Evolutionary conservation across 53 echinoderm and acorn worm genomes (phyloP).

Genomic region (Temnopleurus reevesii): DNA sequence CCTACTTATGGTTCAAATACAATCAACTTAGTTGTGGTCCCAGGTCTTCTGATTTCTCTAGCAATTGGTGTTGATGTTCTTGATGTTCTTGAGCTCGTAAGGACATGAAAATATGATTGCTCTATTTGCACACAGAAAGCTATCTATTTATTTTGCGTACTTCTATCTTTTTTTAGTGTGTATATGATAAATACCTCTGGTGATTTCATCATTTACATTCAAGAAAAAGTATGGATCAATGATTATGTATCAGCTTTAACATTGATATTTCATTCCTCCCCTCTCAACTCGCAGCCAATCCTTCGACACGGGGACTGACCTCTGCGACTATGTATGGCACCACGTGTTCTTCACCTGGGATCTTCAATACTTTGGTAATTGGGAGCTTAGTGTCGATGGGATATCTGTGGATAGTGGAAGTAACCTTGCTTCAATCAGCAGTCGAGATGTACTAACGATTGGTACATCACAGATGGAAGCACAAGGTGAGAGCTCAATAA

Average conservation of each 20-base stretch:
- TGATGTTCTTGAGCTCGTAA: no score
- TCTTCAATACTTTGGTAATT: neutral
- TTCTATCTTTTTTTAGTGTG: no score
- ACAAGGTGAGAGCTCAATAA: neutral
- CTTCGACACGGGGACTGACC: neutral
- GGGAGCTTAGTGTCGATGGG: neutral
- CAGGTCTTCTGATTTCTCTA: no score
- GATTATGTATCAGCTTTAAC: neutral
- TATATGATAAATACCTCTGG: no score
- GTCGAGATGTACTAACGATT: neutral
- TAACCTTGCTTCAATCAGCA: neutral
- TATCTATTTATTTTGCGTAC: no score
- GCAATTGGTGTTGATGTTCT: no score
- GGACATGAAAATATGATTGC: no score
- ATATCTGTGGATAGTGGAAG: neutral
- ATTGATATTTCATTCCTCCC: neutral
- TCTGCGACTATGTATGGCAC: constrained; percentile 39
- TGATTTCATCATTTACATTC: no score
- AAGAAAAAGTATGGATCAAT: no score
- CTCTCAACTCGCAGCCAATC: neutral
- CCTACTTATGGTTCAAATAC: no score
- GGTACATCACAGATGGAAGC: neutral
- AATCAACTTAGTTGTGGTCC: no score
- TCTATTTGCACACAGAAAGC: no score
- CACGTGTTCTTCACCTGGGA: constrained; percentile 23